Evolutionary conservation across 2,888 invertebrate genomes (phyloP), one percentile per base, ranked within the genome.

Genomic region (Apodemia zela): DNA sequence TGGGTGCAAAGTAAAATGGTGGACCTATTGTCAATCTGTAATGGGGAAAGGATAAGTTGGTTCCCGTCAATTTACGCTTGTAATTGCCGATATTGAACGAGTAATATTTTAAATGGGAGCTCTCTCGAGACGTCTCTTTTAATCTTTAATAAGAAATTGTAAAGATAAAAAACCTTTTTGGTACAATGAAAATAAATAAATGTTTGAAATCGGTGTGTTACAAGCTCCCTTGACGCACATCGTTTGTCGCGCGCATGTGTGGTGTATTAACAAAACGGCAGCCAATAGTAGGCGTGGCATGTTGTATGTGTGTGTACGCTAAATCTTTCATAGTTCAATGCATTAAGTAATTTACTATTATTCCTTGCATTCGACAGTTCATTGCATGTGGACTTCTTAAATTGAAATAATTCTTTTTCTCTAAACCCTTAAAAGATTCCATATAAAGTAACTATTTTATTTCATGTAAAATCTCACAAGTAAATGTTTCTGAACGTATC

Each of bases 311-410:
- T 73, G 75, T 60, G 67, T 73, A 84, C 80, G 82, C 80, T 89
- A 87, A 88, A 89, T 89, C 89, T 89, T 89, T 89, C 87, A 89
- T 89, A 89, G 89, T 86, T 89, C 86, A 87, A 76, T 89, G 89
- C 89, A 87, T 89, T 89, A 38, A 88, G 87, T 89, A 87, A 89
- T 90, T 89, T 89, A 90, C 80, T 88, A 84, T 86, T 83, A 86
- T 85, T 79, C 79, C 79, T 80, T 89, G 89, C 87, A 84, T 84
- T 88, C 87, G 89, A 87, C 82, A 79, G 75, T 75, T 75, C 73
- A 68, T 38, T 35, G 60, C 38, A 60, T 60, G 58, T 62, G 58
- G 58, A 58, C 58, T 57, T 47, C 42, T 18, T 45, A 62, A 58
- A 58, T 17, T n/a, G 10, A 33, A 11, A 45, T 58, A 29, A 59